These are phyloP conservation scores for Hyles vespertilio DNA, from an alignment of 1,140 invertebrate genomes.

Conservation along the genomic window DNA sequence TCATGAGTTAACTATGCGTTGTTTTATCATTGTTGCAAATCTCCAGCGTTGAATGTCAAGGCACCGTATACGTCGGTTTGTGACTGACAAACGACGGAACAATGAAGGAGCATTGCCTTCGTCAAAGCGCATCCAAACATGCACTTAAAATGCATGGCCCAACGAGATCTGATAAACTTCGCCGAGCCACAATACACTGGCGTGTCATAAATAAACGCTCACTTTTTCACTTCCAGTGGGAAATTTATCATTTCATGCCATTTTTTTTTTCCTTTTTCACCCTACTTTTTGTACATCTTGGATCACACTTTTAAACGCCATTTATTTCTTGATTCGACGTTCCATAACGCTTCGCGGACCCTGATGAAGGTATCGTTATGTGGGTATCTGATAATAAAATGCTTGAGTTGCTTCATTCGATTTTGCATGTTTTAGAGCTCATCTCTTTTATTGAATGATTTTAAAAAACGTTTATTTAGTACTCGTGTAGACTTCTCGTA, in stretches of 20 bases:
- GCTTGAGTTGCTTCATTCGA: slow-evolving; percentile 44
- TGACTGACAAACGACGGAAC: background rate
- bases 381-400: slow-evolving; percentile 61
- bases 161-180: slow-evolving; percentile 56
- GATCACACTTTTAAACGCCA: slow-evolving; percentile 67
- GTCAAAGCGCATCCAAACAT: slow-evolving; percentile 32
- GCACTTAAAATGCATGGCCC: slow-evolving; percentile 39
- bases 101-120: slow-evolving; percentile 21
- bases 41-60: no score
- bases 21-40: no score
- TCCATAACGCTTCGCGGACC: slow-evolving; percentile 42
- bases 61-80: background rate
- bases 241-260: slow-evolving; percentile 65
- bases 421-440: slow-evolving; percentile 39
- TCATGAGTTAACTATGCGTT: no score
- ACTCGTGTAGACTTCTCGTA: no score
- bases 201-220: slow-evolving; percentile 65
- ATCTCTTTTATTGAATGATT: slow-evolving; percentile 28
- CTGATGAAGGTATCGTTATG: slow-evolving; percentile 62
- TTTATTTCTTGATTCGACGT: slow-evolving; percentile 58
- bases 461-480: background rate
- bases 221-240: slow-evolving; percentile 55
- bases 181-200: slow-evolving; percentile 39
- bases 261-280: slow-evolving; percentile 49
- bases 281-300: slow-evolving; percentile 59